phyloP scores from a whole-genome alignment of 2,113 vertebrate species.

The Psittacula cyanocephala region DNA sequence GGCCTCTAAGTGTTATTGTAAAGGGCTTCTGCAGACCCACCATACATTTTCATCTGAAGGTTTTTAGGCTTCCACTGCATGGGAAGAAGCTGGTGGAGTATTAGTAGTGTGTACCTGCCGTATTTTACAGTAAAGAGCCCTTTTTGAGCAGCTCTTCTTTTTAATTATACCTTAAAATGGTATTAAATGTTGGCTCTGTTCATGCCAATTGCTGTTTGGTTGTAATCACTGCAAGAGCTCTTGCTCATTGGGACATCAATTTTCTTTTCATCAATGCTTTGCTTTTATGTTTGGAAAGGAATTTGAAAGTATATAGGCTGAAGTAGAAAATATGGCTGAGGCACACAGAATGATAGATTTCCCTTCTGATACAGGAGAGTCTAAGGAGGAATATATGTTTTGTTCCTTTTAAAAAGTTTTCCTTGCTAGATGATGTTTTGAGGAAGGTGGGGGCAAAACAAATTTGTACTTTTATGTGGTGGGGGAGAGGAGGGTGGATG shows the following conservation, averaged over 20 bases:
- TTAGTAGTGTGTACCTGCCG: constrained; percentile 30
- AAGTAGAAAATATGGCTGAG: constrained; percentile 60
- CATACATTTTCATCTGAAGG: constrained; percentile 57
- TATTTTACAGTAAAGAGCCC: constrained; percentile 50
- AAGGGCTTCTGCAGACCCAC: constrained; percentile 40
- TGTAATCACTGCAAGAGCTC: constrained; percentile 64
- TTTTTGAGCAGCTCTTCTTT: constrained; percentile 62
- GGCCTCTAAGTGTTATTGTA: constrained; percentile 53
- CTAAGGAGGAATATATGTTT: constrained; percentile 41
- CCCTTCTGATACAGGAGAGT: constrained; percentile 38
- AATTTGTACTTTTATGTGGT: constrained; percentile 33
- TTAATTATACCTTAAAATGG: constrained; percentile 67
- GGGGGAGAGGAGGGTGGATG: neutral
- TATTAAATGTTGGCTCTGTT: constrained; percentile 55
- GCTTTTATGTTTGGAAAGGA: constrained; percentile 65
- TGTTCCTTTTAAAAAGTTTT: constrained; percentile 46
- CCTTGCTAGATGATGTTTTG: constrained; percentile 30
- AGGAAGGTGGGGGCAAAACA: neutral
- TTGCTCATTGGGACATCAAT: constrained; percentile 49
- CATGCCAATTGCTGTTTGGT: constrained; percentile 60
- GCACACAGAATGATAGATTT: constrained; percentile 44
- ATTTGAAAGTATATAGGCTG: constrained; percentile 59
- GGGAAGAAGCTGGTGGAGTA: neutral
- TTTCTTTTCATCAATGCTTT: constrained; percentile 63
- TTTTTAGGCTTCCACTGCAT: constrained; percentile 35